These are phyloP conservation scores for Saccopteryx leptura DNA, from an alignment of 2,113 vertebrate genomes.

Conservation along the genomic window DNA sequence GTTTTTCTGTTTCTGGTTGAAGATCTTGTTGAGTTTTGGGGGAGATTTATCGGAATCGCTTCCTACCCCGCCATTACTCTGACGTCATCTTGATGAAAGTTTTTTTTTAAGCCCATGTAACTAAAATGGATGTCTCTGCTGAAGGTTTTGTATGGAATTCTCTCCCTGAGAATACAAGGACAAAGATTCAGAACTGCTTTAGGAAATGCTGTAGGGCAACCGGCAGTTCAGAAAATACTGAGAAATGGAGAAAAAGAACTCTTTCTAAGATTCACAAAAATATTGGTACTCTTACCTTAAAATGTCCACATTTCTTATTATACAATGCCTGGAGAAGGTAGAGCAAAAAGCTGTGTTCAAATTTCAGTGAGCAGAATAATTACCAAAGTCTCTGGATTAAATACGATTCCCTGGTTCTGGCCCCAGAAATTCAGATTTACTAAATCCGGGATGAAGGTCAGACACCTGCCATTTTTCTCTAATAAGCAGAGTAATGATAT, in stretches of 20 bases:
- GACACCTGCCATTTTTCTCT: conserved; percentile 1
- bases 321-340: neutral
- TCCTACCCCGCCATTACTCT: too few species aligned
- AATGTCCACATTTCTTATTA: neutral
- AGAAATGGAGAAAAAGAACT: neutral
- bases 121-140: neutral
- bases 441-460: neutral
- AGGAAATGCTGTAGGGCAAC: neutral
- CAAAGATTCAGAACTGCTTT: neutral
- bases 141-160: neutral
- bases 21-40: too few species aligned
- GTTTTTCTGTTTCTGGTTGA: too few species aligned
- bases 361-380: neutral
- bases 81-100: too few species aligned
- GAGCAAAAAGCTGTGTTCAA: neutral
- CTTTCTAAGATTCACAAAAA: neutral
- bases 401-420: neutral
- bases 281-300: neutral
- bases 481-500: neutral
- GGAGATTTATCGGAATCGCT: too few species aligned
- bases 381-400: neutral
- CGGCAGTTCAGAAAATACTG: neutral
- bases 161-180: neutral
- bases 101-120: neutral
- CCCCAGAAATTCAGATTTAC: neutral